phyloP scores from a whole-genome alignment of 2,888 invertebrate species.

The Lycaena phlaeas region DNA sequence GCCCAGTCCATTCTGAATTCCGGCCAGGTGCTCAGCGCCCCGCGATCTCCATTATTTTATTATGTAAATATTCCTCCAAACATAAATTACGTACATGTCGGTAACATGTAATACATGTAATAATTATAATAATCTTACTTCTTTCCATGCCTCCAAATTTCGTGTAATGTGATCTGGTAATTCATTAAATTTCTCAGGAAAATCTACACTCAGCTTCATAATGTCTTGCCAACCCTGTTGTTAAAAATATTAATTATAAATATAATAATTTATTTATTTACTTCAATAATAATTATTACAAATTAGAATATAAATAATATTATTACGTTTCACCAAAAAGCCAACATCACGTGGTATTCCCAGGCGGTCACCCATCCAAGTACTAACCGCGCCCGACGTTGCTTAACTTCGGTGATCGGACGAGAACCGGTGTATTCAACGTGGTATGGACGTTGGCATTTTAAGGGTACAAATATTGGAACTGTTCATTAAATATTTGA shows the following conservation, averaged over 20 bases:
- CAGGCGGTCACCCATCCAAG: constrained; percentile 39
- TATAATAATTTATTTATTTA: neutral
- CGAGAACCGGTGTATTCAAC: constrained; percentile 22
- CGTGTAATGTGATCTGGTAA: constrained; percentile 77
- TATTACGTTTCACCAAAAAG: too few species aligned
- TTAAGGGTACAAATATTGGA: neutral
- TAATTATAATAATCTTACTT: constrained; percentile 68
- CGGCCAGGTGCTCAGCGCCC: too few species aligned
- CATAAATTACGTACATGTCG: too few species aligned
- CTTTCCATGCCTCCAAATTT: constrained; percentile 75
- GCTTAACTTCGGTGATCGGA: constrained; percentile 31
- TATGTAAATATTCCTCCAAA: too few species aligned
- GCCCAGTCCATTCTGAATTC: too few species aligned
- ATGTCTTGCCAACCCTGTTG: constrained; percentile 87
- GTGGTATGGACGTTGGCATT: constrained; percentile 17
- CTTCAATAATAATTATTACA: neutral
- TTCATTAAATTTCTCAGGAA: constrained; percentile 75
- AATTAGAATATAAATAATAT: too few species aligned
- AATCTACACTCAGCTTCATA: constrained; percentile 79
- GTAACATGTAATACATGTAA: too few species aligned
- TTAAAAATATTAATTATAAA: constrained; percentile 6
- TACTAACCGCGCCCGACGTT: constrained; percentile 44
- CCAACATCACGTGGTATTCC: constrained; percentile 4
- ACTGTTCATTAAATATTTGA: neutral
- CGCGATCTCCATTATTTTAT: too few species aligned